Percentiles rank a stretch among this genome's conserved stretches.
Conservation (phyloP, 2,888 invertebrate species). For the Dexiosoma caninum region DNA sequence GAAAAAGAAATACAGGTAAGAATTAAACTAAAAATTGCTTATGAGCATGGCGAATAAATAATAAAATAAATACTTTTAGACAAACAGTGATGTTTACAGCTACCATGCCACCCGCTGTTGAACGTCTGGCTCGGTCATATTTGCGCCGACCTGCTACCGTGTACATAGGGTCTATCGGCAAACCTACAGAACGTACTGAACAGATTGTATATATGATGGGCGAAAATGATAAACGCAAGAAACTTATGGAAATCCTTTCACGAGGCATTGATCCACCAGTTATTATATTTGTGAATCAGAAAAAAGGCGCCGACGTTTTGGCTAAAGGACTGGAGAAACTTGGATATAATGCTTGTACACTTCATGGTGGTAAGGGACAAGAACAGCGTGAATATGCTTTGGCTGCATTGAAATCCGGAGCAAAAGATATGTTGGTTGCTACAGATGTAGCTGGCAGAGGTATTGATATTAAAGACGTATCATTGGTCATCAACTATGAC, state of each 20-base stretch:
- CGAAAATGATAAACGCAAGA: slow-evolving; percentile 97
- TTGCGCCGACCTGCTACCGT: slow-evolving; percentile 97
- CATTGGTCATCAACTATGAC: slow-evolving; percentile 99
- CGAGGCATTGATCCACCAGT: slow-evolving; percentile 97
- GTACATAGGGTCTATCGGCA: slow-evolving; percentile 97
- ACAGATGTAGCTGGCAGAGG: slow-evolving; percentile 99
- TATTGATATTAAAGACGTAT: slow-evolving; percentile 99
- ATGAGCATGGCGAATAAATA: slow-evolving; percentile 93
- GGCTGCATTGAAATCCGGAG: slow-evolving; percentile 95
- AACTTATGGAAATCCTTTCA: slow-evolving; percentile 94
- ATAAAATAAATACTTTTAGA: slow-evolving; percentile 54
- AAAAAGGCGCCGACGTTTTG: slow-evolving; percentile 99
- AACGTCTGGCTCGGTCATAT: slow-evolving; percentile 95
- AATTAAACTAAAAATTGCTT: too few species aligned
- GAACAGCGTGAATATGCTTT: slow-evolving; percentile 99
- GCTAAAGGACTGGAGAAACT: slow-evolving; percentile 98
- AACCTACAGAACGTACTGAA: slow-evolving; percentile 98
- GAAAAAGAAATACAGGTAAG: slow-evolving; percentile 92
- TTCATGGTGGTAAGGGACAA: slow-evolving; percentile 99
- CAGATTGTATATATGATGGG: slow-evolving; percentile 97
- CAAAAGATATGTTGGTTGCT: slow-evolving; percentile 98
- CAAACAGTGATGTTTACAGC: slow-evolving; percentile 99
- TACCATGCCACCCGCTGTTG: slow-evolving; percentile 99
- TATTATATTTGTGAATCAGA: slow-evolving; percentile 99
- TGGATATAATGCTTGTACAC: slow-evolving; percentile 96